Base-by-base conservation (phyloP, 2,797 vertebrate genomes). In the Cyclopterus lumpus region DNA sequence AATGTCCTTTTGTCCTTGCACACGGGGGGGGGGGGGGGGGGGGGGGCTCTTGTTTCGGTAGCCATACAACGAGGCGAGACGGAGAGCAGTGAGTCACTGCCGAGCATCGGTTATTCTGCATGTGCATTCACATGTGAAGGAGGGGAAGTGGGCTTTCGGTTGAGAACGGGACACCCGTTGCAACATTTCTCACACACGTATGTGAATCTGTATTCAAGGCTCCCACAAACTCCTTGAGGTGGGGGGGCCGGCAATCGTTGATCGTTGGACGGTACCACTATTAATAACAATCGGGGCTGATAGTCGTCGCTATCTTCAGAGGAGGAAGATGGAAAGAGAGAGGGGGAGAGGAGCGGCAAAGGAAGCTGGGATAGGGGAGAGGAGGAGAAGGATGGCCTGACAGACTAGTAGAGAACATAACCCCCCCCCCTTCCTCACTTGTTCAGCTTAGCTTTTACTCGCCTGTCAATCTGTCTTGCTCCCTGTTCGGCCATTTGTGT, bases 371-470 rank as follows among this genome's bases (percentile, higher is more conserved):
- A 71, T 28, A 3, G 30, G 42, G 53, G 46, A 53, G 73, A 65
- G 49, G 40, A 34, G 49, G 65, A 83, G 86, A 84, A 81, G 76
- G 72, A 85, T 85, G 78, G 73, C 46, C 83, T 90, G 89, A 90
- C 89, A 90, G 78, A 88, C 85, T 86, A 65, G 8, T 51, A 77
- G 77, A 28, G 26, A 88, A 80, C 80, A 79, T 78, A 83, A 89
- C 73, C 22, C 22, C n/a, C 22, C 77, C 75, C 28, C 24, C 61
- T 0, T 46, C 82, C 83, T 82, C 76, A 81, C 82, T 90, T 83
- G 85, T 85, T 75, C 72, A 83, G 80, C 88, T 81, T 84, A 83
- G 80, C 88, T 81, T 84, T 82, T 81, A 81, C 86, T 82, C 26
- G 70, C 77, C 82, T 82, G 75, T 86, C 89, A 89, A 68, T 86